Evolutionary conservation across 2,888 invertebrate species (phyloP).

Genomic region (Amblyjoppa proteus): DNA sequence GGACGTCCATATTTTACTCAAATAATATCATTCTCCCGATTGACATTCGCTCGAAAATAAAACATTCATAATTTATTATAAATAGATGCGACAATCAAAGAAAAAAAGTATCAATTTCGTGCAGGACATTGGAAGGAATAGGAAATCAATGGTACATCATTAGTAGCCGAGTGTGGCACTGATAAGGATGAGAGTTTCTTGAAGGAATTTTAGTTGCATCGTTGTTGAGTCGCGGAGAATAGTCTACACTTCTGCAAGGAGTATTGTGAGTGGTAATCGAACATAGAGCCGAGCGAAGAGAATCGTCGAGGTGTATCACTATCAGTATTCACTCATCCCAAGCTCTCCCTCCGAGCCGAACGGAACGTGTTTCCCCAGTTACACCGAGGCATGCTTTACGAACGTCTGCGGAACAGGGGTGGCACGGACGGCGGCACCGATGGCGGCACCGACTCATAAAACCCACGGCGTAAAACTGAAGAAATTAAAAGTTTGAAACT

Average conservation of each 20-base stretch:
- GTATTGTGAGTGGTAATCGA: conserved; percentile 30
- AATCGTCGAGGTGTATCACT: conserved; percentile 42
- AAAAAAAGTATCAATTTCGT: not conserved
- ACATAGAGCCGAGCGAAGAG: conserved; percentile 33
- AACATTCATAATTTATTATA: conserved; percentile 1
- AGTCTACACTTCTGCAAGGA: conserved; percentile 4
- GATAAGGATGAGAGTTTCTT: not conserved
- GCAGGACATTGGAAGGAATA: not conserved
- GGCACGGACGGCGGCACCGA: not conserved
- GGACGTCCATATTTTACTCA: conserved; percentile 24
- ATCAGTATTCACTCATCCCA: conserved; percentile 57
- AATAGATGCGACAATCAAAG: not conserved
- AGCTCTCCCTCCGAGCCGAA: conserved; percentile 21
- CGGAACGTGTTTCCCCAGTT: conserved; percentile 50
- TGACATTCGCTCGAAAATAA: conserved; percentile 22
- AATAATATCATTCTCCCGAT: conserved; percentile 40
- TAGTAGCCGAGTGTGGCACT: not conserved
- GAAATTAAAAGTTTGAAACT: conserved; percentile 80
- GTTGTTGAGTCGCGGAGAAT: not conserved
- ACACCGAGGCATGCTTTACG: conserved; percentile 26
- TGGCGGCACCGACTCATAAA: conserved; percentile 74
- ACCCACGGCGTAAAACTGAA: conserved; percentile 77
- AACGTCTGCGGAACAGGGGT: conserved; percentile 33
- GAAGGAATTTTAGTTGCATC: not conserved
- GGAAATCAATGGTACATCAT: not conserved